Percentiles rank a stretch among this genome's conserved stretches.
These are phyloP conservation scores for Centrocercus urophasianus DNA, from an alignment of 2,113 vertebrate genomes.

Conservation along the genomic window DNA sequence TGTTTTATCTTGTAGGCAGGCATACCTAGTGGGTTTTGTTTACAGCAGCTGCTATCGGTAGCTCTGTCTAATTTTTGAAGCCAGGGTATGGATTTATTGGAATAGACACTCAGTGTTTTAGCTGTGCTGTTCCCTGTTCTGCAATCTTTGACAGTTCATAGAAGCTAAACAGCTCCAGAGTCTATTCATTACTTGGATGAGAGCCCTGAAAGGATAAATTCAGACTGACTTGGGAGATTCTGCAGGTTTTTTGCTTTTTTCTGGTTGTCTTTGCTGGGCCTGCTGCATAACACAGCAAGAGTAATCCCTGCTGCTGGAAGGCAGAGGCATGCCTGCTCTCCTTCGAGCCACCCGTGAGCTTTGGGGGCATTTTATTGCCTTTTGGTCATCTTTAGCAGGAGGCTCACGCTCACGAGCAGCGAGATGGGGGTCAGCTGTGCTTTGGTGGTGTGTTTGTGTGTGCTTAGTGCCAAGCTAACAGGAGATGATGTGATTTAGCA, in stretches of 20 bases:
- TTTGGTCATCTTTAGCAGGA: background rate
- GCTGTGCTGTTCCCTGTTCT: background rate
- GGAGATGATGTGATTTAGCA: background rate
- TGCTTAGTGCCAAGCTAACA: fast-evolving
- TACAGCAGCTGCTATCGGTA: slow-evolving; percentile 23
- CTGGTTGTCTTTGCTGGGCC: background rate
- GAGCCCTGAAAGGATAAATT: slow-evolving; percentile 17
- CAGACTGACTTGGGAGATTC: background rate
- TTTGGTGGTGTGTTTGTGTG: background rate
- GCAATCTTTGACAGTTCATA: background rate
- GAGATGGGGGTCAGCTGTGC: background rate
- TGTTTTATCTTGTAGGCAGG: background rate
- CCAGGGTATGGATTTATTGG: slow-evolving; percentile 42
- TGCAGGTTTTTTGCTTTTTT: background rate
- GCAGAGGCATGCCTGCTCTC: background rate
- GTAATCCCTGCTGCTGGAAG: background rate
- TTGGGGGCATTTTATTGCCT: background rate
- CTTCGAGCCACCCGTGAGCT: background rate
- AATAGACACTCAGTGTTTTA: background rate
- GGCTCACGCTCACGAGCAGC: fast-evolving
- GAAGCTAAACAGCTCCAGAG: background rate
- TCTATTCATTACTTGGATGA: background rate
- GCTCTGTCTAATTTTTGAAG: slow-evolving; percentile 23
- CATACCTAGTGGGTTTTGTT: slow-evolving; percentile 26
- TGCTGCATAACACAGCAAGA: background rate